phyloP scores from a whole-genome alignment of 2,113 vertebrate species.

The Desmodus rotundus region DNA sequence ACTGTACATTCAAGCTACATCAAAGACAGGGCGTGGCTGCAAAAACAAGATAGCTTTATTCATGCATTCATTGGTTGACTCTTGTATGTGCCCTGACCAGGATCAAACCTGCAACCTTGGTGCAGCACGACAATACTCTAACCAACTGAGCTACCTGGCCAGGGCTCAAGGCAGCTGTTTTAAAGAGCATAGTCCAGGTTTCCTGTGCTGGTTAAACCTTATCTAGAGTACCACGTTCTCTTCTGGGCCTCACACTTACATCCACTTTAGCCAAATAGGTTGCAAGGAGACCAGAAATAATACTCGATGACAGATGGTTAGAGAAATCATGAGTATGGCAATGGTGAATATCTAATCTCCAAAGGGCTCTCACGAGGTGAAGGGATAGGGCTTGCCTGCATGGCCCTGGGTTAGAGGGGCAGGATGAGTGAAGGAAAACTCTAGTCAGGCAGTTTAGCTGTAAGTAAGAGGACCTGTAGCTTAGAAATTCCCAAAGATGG shows the following conservation, averaged over 20 bases:
- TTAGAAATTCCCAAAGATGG: neutral
- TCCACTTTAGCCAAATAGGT: neutral
- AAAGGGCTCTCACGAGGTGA: neutral
- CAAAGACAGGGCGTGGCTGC: neutral
- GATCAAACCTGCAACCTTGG: too few species aligned
- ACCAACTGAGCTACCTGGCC: too few species aligned
- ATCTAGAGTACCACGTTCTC: neutral
- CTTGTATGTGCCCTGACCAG: too few species aligned
- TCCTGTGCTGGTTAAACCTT: neutral
- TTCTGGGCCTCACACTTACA: neutral
- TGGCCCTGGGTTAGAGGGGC: neutral
- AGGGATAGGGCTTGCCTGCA: neutral
- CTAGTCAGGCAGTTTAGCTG: neutral
- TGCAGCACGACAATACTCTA: too few species aligned
- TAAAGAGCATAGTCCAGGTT: neutral
- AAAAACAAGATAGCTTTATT: neutral
- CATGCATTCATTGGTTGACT: too few species aligned
- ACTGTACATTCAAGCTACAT: neutral
- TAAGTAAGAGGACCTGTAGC: neutral
- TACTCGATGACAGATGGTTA: neutral
- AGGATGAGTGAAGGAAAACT: neutral
- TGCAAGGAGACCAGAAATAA: neutral
- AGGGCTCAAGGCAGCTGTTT: neutral
- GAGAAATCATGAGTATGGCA: neutral
- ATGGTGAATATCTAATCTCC: neutral